Base-by-base conservation (phyloP, 2,888 invertebrate species). In the Yponomeuta plumbellus region DNA sequence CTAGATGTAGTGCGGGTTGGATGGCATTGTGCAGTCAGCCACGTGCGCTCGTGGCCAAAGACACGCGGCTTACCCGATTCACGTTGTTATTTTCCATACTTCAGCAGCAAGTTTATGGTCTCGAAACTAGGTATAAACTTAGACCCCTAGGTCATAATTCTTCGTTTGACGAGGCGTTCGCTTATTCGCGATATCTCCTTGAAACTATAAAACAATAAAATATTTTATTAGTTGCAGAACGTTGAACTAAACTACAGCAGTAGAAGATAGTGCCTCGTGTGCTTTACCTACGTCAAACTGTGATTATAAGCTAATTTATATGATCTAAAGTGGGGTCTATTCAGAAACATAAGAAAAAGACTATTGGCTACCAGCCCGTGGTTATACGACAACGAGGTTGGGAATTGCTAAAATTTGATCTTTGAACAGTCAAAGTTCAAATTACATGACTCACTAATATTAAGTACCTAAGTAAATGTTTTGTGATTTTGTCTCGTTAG, bases 151-250 rank as follows among this genome's bases (percentile, higher is more conserved):
- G 76, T 81, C 86, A 88, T 86, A 84, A 80, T 85, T 83, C 83
- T 84, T 83, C 84, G 70, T 74, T 74, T 83, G 86, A 75, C 71
- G 82, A 79, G 76, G 74, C 74, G 83, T 79, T 80, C 79, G 81
- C 80, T 77, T 82, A 80, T 82, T 78, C 77, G 84, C 81, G 83
- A 84, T 78, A 79, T 86, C 85, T 85, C 86, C 89, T 88, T 85
- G 85, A 88, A 85, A 89, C 88, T 86, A 89, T 84, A 89, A 90
- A 85, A 87, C 76, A 85, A 82, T 82, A 83, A 76, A 79, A 76
- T 70, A 52, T 74, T 84, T 84, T 84, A 86, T 84, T 85, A 84
- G 78, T 72, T 76, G 76, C 72, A 70, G 75, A 77, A 74, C 69
- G 40, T 34, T 34, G 3, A 34, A 17, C 74, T 75, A 75, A 4